Evolutionary conservation across 2,113 vertebrate species (phyloP), one percentile per base, ranked within the genome.

Genomic region (Buteo buteo): DNA sequence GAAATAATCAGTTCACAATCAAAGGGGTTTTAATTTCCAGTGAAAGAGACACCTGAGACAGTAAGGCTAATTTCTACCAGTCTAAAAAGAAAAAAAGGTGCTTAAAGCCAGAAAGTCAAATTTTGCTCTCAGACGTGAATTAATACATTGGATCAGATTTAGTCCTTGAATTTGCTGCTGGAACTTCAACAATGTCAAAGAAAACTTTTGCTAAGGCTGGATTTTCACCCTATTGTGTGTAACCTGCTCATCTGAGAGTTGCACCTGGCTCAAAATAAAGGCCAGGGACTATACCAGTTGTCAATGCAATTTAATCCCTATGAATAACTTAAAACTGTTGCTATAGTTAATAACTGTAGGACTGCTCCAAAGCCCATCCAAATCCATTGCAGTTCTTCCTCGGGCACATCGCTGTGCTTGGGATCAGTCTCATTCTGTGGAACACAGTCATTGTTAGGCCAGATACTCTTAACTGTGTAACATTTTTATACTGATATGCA

Each of bases 181-280:
- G 73, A 94, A 88, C 36, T 74, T 86, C 81, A 95, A 57, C 93
- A 85, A 62, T 22, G n/a, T 91, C 81, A 89, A 88, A 74, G 38
- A 61, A 64, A 86, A 31, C 65, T 80, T 93, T 17, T 73, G 45
- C 47, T 71, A 76, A 67, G 50, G 40, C 54, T 93, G 69, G 40
- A 88, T 78, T 84, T 95, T 59, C 25, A 83, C 69, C 32, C 49
- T 61, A 1, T 55, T 47, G 40, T 92, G 40, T 74, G n/a, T 57
- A 78, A 42, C 16, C 57, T 93, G 54, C 62, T 36, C 70, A 49
- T 55, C 25, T 45, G 58, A 82, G 82, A 71, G 85, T 32, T 81
- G n/a, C 31, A 82, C 42, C 44, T 92, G 44, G 29, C 73, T 66
- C 67, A 26, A 44, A 80, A 64, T 47, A 13, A 44, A 83, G 40